These are phyloP conservation scores for Ptiloglossa arizonensis DNA, from an alignment of 1,140 invertebrate species.

Conservation along the genomic window DNA sequence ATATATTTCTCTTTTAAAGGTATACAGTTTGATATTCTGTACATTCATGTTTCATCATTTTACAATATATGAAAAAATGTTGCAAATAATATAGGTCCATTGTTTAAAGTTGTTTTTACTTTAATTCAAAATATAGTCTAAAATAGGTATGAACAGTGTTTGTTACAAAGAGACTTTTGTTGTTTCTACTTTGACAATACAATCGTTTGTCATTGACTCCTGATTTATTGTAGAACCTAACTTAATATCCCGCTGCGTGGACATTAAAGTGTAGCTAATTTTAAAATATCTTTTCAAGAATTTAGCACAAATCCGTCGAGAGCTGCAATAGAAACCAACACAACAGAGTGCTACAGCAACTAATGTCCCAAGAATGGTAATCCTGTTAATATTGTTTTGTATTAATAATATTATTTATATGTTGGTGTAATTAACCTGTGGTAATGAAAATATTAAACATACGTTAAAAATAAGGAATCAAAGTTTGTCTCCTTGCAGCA, in stretches of 20 bases:
- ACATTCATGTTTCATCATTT: not conserved
- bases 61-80: too few relatives aligned
- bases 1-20: slow-evolving; percentile 4
- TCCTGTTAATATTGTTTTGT: slow-evolving; percentile 16
- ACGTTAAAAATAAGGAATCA: slow-evolving; percentile 31
- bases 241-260: not conserved
- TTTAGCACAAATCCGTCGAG: not conserved
- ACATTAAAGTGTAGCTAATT: slow-evolving; percentile 14
- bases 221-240: not conserved
- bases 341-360: not conserved
- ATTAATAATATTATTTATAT: not conserved
- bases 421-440: not conserved
- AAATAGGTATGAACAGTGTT: not conserved
- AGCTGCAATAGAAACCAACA: not conserved
- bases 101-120: not conserved
- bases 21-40: not conserved
- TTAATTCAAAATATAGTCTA: not conserved
- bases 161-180: not conserved
- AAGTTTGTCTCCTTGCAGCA: slow-evolving; percentile 44
- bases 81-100: not conserved
- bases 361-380: not conserved
- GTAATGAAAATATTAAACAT: not conserved
- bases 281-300: slow-evolving; percentile 3
- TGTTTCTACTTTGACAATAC: slow-evolving; percentile 1
- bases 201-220: not conserved